A percentile compares a stretch with the other conserved stretches of the same genome.
These are phyloP conservation scores for Mythimna albipuncta DNA, from an alignment of 2,888 invertebrate species.

Conservation along the genomic window DNA sequence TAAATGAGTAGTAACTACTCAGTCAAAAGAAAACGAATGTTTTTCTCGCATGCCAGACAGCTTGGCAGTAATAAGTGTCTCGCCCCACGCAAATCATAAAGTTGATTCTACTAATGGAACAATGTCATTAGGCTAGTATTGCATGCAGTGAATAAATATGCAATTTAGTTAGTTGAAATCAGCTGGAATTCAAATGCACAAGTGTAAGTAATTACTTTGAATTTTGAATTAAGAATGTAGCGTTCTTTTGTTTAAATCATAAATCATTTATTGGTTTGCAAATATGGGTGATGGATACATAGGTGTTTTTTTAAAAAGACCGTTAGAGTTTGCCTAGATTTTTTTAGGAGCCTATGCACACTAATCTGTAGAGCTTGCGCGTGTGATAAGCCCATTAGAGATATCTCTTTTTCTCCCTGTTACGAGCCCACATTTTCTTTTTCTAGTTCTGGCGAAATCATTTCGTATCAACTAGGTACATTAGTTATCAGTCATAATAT, in stretches of 20 bases:
- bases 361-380: too few relatives aligned
- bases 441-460: too few relatives aligned
- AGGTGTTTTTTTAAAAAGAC: too few relatives aligned
- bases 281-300: too few relatives aligned
- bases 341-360: neutral
- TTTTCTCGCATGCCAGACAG: constrained; percentile 43
- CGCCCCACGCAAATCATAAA: constrained; percentile 55
- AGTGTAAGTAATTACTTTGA: neutral
- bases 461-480: too few relatives aligned
- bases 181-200: neutral
- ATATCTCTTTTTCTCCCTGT: neutral
- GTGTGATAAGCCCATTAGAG: too few relatives aligned
- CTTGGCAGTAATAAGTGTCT: constrained; percentile 41
- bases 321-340: neutral
- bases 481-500: too few relatives aligned
- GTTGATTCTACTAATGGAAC: constrained; percentile 40
- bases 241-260: neutral
- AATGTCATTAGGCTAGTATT: constrained; percentile 19
- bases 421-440: too few relatives aligned
- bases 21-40: constrained; percentile 37
- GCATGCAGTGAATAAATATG: constrained; percentile 26
- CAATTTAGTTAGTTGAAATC: constrained; percentile 11
- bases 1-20: neutral
- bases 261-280: too few relatives aligned
- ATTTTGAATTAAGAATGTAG: neutral